Base-by-base conservation (phyloP, 2,888 invertebrate genomes). In the Cantharis flavilabris region DNA sequence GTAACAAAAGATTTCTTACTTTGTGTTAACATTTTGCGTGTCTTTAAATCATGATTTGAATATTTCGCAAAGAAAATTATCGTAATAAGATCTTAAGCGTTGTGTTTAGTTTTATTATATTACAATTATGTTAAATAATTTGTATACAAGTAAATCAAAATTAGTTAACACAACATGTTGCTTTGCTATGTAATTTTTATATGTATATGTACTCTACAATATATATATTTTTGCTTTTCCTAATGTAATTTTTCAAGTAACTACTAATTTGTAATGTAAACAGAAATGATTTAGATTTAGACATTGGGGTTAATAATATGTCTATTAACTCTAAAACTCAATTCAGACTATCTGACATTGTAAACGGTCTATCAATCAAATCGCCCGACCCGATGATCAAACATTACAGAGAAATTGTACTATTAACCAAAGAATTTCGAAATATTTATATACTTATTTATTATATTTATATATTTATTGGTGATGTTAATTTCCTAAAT, bases 21-120 rank as follows among this genome's bases (percentile, higher is more conserved):
- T 49, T 49, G 7, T 72, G 67, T 49, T 14, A 67, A 72, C 72
- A 65, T 72, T 71, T 64, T 65, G 72, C 72, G 72, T 72, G 72
- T 28, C 67, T 23, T 65, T 16, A 67, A 72, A 65, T 72, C 72
- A 67, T 72, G 72, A 72, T 67, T 72, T 67, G 67, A 33, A 72
- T 72, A 72, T 72, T 72, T 72, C 33, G 33, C 49, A 72, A 67
- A 26, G 62, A 63, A 62, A 71, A 23, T 63, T 72, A 72, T 72
- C 72, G 18, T 72, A 72, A 72, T 72, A 67, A 72, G 67, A 72
- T 72, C 67, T 72, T 49, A 72, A 72, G 67, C 67, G 67, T 13
- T 67, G 49, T 49, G 49, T 49, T 49, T 49, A 49, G 49, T 49
- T 49, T n/a, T 49, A 49, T 49, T 49, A 49, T 49, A n/a, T 49